A percentile compares a stretch with the other conserved stretches of the same genome.
These are phyloP conservation scores for Lutraria rhynchaena DNA, from an alignment of 1,140 invertebrate genomes.

Conservation along the genomic window DNA sequence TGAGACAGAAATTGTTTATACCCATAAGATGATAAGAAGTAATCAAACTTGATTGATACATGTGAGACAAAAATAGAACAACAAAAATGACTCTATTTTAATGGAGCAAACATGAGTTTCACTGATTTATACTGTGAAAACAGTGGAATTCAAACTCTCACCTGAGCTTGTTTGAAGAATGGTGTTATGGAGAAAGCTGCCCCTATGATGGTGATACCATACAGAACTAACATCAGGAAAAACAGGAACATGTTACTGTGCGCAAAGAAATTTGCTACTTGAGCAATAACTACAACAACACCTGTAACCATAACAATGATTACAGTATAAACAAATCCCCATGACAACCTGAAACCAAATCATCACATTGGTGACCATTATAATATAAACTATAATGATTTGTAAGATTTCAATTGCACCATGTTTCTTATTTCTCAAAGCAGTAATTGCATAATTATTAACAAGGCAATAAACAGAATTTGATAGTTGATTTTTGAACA, in stretches of 20 bases:
- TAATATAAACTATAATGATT: no score
- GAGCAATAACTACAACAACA: conserved; percentile 88
- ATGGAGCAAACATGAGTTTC: neutral
- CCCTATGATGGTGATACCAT: conserved; percentile 91
- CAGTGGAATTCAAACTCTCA: conserved; percentile 70
- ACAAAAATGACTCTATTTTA: no score
- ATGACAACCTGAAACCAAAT: conserved; percentile 90
- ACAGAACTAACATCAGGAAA: conserved; percentile 90
- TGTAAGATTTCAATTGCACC: no score
- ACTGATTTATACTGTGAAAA: neutral
- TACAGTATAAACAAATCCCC: conserved; percentile 90
- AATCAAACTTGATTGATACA: no score
- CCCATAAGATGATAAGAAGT: no score
- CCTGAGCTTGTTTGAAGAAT: conserved; percentile 92
- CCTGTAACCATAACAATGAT: conserved; percentile 82
- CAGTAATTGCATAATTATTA: no score
- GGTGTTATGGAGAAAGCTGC: conserved; percentile 92
- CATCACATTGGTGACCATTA: no score
- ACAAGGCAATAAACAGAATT: no score
- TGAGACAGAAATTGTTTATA: no score
- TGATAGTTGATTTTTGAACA: no score
- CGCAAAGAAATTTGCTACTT: conserved; percentile 88
- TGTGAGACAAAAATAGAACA: no score
- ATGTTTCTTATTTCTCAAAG: no score
- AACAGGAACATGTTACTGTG: conserved; percentile 90